Conservation (phyloP, 2,888 invertebrate genomes). For the Strigamia transsilvanica region DNA sequence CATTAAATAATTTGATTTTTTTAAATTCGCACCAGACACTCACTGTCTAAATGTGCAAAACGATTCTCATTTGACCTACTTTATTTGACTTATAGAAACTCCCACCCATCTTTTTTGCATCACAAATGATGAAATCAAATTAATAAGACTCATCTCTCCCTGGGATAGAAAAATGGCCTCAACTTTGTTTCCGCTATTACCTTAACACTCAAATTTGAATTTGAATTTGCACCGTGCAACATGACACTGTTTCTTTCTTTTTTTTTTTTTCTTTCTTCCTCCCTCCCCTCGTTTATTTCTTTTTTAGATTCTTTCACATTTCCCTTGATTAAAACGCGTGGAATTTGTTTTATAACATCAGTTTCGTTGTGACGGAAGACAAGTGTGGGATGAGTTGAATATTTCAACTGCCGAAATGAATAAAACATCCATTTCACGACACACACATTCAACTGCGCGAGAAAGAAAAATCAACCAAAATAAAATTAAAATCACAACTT, state of each 20-base stretch:
- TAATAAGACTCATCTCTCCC: slow-evolving; percentile 5
- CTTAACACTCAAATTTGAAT: neutral
- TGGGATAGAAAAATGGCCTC: slow-evolving; percentile 8
- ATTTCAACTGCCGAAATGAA: neutral
- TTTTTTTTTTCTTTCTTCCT: neutral
- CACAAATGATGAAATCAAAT: slow-evolving; percentile 9
- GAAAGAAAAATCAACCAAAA: neutral
- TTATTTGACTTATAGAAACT: neutral
- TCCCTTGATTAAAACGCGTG: neutral
- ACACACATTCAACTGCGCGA: neutral
- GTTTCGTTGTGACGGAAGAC: neutral
- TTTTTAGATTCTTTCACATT: neutral
- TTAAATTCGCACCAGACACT: neutral
- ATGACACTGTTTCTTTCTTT: too few relatives aligned
- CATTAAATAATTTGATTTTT: too few relatives aligned
- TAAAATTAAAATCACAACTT: neutral
- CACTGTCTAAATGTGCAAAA: neutral
- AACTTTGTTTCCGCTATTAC: slow-evolving; percentile 20
- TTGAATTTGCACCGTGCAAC: too few relatives aligned
- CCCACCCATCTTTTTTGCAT: neutral
- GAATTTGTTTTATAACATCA: neutral
- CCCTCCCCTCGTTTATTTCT: neutral
- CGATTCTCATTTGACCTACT: slow-evolving; percentile 12
- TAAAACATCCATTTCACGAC: neutral
- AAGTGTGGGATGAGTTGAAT: slow-evolving; percentile 15